Conservation (phyloP, 2,797 vertebrate species). For the Siniperca scherzeri region DNA sequence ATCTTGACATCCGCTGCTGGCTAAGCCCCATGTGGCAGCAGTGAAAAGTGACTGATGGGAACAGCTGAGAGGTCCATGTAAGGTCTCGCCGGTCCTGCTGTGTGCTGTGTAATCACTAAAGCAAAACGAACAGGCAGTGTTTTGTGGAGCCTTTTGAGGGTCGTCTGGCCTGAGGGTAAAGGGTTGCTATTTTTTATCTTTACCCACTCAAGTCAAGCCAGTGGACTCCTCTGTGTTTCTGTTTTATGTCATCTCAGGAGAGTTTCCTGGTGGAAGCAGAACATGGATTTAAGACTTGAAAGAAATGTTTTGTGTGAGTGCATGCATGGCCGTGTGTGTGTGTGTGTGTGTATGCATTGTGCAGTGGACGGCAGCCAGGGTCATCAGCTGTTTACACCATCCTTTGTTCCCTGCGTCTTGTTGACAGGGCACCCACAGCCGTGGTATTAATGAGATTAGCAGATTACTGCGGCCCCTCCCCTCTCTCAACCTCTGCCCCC, state of each 20-base stretch:
- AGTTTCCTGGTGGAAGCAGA: slow-evolving; percentile 26
- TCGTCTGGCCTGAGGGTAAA: slow-evolving; percentile 51
- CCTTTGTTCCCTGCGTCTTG: slow-evolving; percentile 76
- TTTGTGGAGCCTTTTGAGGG: slow-evolving; percentile 56
- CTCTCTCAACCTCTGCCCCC: slow-evolving; percentile 57
- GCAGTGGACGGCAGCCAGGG: slow-evolving; percentile 55
- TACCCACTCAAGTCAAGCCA: slow-evolving; percentile 6
- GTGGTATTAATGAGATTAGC: slow-evolving; percentile 85
- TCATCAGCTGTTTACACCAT: slow-evolving; percentile 81
- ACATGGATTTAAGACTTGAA: slow-evolving; percentile 11
- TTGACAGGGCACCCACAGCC: slow-evolving; percentile 74
- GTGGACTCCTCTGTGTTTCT: slow-evolving; percentile 9
- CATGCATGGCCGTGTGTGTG: neutral
- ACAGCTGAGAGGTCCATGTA: slow-evolving; percentile 64
- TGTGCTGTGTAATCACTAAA: slow-evolving; percentile 39
- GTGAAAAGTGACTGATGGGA: slow-evolving; percentile 53
- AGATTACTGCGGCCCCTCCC: slow-evolving; percentile 79
- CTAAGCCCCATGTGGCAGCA: slow-evolving; percentile 25
- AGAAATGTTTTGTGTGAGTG: neutral
- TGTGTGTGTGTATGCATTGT: slow-evolving; percentile 12
- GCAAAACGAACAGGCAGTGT: slow-evolving; percentile 34
- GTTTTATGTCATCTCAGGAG: slow-evolving; percentile 41
- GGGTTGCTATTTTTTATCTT: slow-evolving; percentile 41
- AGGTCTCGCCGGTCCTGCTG: slow-evolving; percentile 59
- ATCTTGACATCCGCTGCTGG: slow-evolving; percentile 34